Percentiles rank a stretch among this genome's conserved stretches.
Conservation (phyloP, 2,888 invertebrate species). For the Heliconius cydno region DNA sequence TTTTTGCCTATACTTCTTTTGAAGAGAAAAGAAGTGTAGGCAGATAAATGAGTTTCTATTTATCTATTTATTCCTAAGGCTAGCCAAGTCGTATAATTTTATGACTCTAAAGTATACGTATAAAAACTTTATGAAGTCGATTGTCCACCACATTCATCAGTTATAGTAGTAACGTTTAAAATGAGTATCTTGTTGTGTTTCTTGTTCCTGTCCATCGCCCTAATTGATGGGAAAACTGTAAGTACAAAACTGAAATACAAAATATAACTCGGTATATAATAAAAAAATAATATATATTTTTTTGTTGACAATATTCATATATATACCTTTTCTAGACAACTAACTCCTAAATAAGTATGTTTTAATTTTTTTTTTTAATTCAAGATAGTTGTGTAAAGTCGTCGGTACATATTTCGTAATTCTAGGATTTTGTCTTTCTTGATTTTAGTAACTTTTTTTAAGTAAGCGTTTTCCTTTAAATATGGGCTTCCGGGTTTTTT, state of each 20-base stretch:
- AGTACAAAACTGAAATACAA: neutral
- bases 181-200: neutral
- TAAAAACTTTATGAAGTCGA: conserved; percentile 3
- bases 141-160: neutral
- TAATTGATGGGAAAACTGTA: conserved; percentile 11
- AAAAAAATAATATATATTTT: neutral
- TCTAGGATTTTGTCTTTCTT: no score
- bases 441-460: no score
- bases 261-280: neutral
- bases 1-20: no score
- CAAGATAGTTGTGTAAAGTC: no score
- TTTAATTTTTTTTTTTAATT: no score
- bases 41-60: neutral
- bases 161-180: neutral
- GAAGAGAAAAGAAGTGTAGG: no score
- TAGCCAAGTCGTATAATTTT: neutral
- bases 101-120: neutral
- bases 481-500: no score
- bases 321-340: no score
- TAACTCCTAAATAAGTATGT: no score
- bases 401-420: no score
- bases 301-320: no score
- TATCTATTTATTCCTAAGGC: neutral
- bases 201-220: neutral
- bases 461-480: no score